Percentiles rank a stretch among this genome's conserved stretches.
phyloP scores from a whole-genome alignment of 2,797 vertebrate species.

The Rhinogobio ventralis region DNA sequence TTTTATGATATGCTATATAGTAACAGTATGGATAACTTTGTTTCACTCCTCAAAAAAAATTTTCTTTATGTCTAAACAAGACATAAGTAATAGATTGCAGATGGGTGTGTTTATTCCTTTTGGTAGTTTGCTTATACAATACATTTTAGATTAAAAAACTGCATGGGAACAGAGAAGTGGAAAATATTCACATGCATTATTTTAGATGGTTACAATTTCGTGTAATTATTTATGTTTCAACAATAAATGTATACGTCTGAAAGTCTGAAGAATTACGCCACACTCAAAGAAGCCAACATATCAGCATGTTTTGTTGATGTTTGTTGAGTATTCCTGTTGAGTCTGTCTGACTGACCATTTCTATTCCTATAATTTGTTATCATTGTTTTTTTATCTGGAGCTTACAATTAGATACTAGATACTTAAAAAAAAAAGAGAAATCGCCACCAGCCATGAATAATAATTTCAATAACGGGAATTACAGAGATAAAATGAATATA shows the following conservation, averaged over 20 bases:
- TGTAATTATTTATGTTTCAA: neutral
- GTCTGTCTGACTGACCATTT: neutral
- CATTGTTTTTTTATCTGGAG: neutral
- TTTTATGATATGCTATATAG: neutral
- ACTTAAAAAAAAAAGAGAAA: neutral
- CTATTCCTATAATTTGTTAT: neutral
- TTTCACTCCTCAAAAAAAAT: neutral
- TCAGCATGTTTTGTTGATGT: neutral
- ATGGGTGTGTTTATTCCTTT: neutral
- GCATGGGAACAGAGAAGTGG: neutral
- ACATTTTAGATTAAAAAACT: neutral
- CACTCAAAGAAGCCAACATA: neutral
- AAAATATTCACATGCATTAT: neutral
- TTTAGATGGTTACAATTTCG: neutral
- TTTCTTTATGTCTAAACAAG: neutral
- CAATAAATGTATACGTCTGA: neutral
- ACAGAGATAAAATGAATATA: neutral
- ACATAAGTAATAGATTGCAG: neutral
- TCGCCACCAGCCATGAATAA: neutral
- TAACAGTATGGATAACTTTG: neutral
- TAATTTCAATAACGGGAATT: neutral
- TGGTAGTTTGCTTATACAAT: neutral
- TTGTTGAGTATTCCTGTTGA: neutral
- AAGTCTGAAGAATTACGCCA: neutral
- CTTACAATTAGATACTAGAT: neutral